A percentile compares a stretch with the other conserved stretches of the same genome.
These are phyloP conservation scores for Drosophila leonis DNA, from an alignment of 2,888 invertebrate genomes.

Conservation along the genomic window DNA sequence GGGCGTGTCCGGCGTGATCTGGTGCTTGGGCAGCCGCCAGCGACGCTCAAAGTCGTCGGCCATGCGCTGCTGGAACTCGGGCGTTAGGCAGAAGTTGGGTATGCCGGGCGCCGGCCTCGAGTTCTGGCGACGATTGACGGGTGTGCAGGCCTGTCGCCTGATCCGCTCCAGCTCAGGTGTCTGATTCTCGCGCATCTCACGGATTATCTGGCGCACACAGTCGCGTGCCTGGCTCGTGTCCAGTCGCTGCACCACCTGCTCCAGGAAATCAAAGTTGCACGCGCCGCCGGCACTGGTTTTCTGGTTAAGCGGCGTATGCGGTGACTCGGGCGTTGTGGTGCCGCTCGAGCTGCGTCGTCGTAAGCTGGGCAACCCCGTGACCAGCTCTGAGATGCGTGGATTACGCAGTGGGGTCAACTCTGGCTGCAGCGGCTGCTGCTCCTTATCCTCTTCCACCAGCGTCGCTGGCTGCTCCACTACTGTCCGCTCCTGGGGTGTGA, in stretches of 20 bases:
- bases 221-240: constrained; percentile 81
- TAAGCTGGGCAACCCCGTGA: constrained; percentile 49
- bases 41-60: constrained; percentile 84
- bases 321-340: constrained; percentile 66
- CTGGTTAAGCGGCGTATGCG: constrained; percentile 82
- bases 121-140: constrained; percentile 75
- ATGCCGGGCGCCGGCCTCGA: constrained; percentile 75
- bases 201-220: constrained; percentile 81
- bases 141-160: constrained; percentile 82
- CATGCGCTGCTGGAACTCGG: constrained; percentile 84
- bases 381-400: constrained; percentile 82
- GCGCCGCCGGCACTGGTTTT: constrained; percentile 29
- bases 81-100: constrained; percentile 84
- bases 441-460: constrained; percentile 49
- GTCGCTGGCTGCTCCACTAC: neutral
- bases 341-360: constrained; percentile 46
- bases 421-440: constrained; percentile 17
- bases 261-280: constrained; percentile 73
- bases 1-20: constrained; percentile 82
- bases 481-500: neutral
- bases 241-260: constrained; percentile 76
- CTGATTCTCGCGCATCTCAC: constrained; percentile 83
- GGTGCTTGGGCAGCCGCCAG: constrained; percentile 83
- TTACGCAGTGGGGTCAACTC: constrained; percentile 82
- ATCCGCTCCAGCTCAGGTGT: constrained; percentile 84